Evolutionary conservation across 2,888 invertebrate species (phyloP).

Genomic region (Hydropsyche betteni): DNA sequence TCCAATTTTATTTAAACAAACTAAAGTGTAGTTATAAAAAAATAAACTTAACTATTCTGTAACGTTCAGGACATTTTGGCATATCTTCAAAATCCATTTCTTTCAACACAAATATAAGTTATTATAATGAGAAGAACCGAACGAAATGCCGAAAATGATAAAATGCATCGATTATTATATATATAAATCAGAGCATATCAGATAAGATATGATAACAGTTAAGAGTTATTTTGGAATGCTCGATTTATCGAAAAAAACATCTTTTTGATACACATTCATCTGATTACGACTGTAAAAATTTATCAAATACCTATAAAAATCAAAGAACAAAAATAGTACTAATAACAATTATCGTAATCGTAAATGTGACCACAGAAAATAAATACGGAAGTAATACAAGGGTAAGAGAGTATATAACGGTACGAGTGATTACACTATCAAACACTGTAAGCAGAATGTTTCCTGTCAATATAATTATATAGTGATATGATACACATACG

Average conservation of each 20-base stretch:
- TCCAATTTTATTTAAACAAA: slow-evolving; percentile 33
- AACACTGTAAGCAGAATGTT: slow-evolving; percentile 32
- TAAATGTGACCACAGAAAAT: too few species aligned
- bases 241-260: too few species aligned
- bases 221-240: too few species aligned
- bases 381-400: too few species aligned
- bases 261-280: too few species aligned
- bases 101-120: background rate
- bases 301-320: background rate
- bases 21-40: slow-evolving; percentile 30
- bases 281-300: background rate
- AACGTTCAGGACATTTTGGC: slow-evolving; percentile 38
- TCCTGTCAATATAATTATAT: background rate
- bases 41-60: slow-evolving; percentile 31
- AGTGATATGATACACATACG: background rate
- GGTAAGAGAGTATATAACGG: too few species aligned
- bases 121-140: background rate
- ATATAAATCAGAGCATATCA: slow-evolving; percentile 28
- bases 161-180: slow-evolving; percentile 33
- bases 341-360: too few species aligned
- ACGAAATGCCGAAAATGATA: slow-evolving; percentile 11
- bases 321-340: slow-evolving; percentile 29
- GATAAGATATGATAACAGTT: slow-evolving; percentile 1
- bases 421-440: slow-evolving; percentile 18
- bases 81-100: slow-evolving; percentile 16